Evolutionary conservation across 2,888 invertebrate genomes (phyloP).

Genomic region (Eupeodes luniger): DNA sequence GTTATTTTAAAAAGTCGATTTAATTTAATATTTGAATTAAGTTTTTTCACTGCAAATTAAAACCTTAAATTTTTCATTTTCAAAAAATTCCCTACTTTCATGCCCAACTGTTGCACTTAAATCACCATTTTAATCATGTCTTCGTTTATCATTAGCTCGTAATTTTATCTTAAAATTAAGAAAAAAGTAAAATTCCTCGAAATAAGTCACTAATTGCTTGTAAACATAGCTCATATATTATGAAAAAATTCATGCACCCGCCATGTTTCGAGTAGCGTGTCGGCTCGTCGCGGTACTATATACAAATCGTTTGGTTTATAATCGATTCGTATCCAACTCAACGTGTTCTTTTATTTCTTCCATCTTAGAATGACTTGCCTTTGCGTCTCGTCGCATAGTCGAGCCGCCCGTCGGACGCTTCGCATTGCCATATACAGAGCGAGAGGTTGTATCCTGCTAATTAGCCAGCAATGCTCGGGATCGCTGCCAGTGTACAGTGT

Average conservation of each 20-base stretch:
- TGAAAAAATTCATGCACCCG: conserved; percentile 42
- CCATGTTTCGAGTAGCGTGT: neutral
- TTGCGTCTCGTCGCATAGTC: no score
- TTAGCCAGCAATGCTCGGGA: conserved; percentile 53
- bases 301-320: conserved; percentile 12
- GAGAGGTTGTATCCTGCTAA: conserved; percentile 51
- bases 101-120: no score
- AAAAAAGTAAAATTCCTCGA: conserved; percentile 8
- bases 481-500: conserved; percentile 4
- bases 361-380: neutral
- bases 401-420: no score
- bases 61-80: no score
- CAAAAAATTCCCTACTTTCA: no score
- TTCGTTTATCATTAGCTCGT: neutral
- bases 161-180: neutral
- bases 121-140: no score
- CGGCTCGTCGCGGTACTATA: neutral
- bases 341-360: neutral
- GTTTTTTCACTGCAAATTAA: no score
- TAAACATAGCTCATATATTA: conserved; percentile 50
- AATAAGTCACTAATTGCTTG: conserved; percentile 65
- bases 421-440: neutral
- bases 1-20: no score
- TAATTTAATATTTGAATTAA: no score
- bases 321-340: neutral